Evolutionary conservation across 2,797 vertebrate genomes (phyloP), one percentile per base, ranked within the genome.

Genomic region (Brotula barbata): DNA sequence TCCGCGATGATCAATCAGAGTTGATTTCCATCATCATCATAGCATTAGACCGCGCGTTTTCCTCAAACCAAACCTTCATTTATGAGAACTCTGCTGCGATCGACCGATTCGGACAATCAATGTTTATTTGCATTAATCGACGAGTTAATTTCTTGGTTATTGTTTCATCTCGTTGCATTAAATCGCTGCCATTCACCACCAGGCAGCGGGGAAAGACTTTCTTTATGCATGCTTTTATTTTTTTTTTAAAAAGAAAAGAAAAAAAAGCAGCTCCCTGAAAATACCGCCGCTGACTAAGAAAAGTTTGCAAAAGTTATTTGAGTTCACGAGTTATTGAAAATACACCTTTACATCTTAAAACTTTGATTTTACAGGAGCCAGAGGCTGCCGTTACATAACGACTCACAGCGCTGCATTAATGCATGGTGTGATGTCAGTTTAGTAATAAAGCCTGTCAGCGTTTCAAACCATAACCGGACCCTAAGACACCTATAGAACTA

Each of bases 281-380:
- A 56, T 0, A 47, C 37, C 39, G 34, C 2, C 17, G 45, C 5
- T 11, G 20, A 20, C 6, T 15, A 50, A 45, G 8, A 55, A 44
- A 63, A 46, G n/a, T 65, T 56, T 53, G n/a, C 13, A 49, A 43
- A 66, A 34, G 16, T 40, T 59, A 31, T 68, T 67, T 42, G 57
- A 49, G 40, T 42, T 57, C n/a, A 66, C 66, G 39, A 20, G 49
- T 72, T 48, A 71, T 68, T 31, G 12, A 66, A 64, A 71, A 64
- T 54, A 33, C 40, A 73, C 59, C 44, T 64, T 43, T 40, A 47
- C 16, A 31, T 56, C 4, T 59, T 34, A 70, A 59, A 71, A 75
- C 52, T 41, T 58, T 31, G 11, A 61, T 75, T 69, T 68, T 61
- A 55, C 58, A 61, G 49, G 22, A 73, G 44, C 44, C 54, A 36